These are phyloP conservation scores for Maconellicoccus hirsutus DNA, from an alignment of 1,140 invertebrate species.

Conservation along the genomic window DNA sequence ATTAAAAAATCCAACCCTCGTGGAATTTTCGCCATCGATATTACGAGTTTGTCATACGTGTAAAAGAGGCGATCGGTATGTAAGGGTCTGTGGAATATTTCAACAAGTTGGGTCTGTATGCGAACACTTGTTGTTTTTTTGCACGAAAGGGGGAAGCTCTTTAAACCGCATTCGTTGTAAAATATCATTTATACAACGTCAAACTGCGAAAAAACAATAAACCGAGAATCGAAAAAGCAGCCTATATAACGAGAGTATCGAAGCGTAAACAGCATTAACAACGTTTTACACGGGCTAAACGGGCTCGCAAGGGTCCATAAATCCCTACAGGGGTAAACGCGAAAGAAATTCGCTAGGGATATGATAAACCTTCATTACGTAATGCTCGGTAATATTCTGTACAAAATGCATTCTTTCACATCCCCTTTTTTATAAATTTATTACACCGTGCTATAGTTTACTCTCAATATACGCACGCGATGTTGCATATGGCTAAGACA, in stretches of 20 bases:
- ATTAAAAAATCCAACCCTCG: too few relatives aligned
- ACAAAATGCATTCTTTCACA: slow-evolving; percentile 19
- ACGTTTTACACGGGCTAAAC: slow-evolving; percentile 10
- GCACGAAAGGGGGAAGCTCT: not conserved
- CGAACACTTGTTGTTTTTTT: not conserved
- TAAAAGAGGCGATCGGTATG: too few relatives aligned
- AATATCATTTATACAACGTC: slow-evolving; percentile 21
- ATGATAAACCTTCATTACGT: slow-evolving; percentile 22
- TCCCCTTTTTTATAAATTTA: slow-evolving; percentile 2
- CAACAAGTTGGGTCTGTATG: not conserved
- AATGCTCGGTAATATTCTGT: slow-evolving; percentile 11
- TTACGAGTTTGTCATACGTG: too few relatives aligned
- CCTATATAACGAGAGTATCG: slow-evolving; percentile 9
- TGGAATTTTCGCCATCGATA: too few relatives aligned
- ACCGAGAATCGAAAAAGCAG: not conserved
- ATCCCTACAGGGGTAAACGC: slow-evolving; percentile 1
- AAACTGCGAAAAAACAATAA: slow-evolving; percentile 16
- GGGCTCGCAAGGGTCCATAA: not conserved
- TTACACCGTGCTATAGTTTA: not conserved
- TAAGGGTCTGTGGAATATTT: not conserved
- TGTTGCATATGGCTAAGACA: not conserved
- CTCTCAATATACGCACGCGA: not conserved
- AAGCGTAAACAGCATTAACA: slow-evolving; percentile 20
- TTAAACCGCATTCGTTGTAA: slow-evolving; percentile 18
- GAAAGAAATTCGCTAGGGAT: slow-evolving; percentile 21